Evolutionary conservation across 1,140 invertebrate genomes (phyloP), one percentile per base, ranked within the genome.

Genomic region (Probaryconus sp.): DNA sequence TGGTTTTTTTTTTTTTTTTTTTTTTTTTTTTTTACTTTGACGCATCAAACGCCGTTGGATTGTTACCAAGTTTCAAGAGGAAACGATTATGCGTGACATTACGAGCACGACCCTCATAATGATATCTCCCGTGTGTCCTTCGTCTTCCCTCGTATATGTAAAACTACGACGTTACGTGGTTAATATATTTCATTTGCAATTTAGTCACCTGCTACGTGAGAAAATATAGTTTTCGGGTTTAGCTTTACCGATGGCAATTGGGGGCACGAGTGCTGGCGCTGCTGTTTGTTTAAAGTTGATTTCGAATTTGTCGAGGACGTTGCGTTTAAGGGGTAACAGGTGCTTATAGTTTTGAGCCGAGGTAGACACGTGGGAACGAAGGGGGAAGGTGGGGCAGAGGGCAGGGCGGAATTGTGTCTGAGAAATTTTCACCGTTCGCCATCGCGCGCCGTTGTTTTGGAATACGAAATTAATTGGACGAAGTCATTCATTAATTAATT

Each of bases 71-170:
- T 73, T 73, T 64, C 71, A 56, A 74, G 50, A 74, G 71, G 71
- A 75, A 75, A 69, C 71, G 43, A 75, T 75, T 75, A 68, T 75
- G 64, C 71, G 64, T 64, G 64, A 69, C 71, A 75, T 75, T 75
- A 69, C 71, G 71, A 75, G 64, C 64, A 60, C 64, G 71, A 68
- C 71, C 64, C 71, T 64, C 58, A 65, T 69, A 75, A 75, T 75
- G 53, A 75, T 69, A 69, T 69, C 64, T 69, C 58, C 24, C 28
- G 40, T 31, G 40, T 53, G 72, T 65, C 65, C 72, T 69, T 65
- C 60, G 60, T 40, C 50, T 48, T 68, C 63, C 61, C 56, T 51
- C 53, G 17, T n/a, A 30, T 18, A 56, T 50, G 70, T 28, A 38
- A 14, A 37, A 50, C 47, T 17, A 48, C n/a, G n/a, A n/a, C 55